Percentiles rank a stretch among this genome's conserved stretches.
phyloP scores from a whole-genome alignment of 1,140 invertebrate species.

The Diabrotica virgifera region DNA sequence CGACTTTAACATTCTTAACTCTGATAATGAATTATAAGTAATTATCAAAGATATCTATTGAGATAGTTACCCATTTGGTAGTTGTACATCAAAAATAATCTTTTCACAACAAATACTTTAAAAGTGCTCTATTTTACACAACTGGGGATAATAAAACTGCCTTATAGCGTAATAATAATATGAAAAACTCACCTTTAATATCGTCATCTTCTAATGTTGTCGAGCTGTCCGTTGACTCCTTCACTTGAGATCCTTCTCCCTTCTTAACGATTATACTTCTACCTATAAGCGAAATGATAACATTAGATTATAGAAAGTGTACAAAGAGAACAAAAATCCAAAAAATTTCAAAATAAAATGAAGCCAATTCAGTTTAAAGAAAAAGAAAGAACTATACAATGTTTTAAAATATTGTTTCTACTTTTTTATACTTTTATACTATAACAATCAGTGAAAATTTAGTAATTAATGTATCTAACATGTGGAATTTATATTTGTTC shows the following conservation, averaged over 20 bases:
- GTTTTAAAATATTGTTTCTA: too few relatives aligned
- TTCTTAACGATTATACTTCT: conserved; percentile 89
- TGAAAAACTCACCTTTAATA: conserved; percentile 70
- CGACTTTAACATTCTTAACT: too few relatives aligned
- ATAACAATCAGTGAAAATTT: too few relatives aligned
- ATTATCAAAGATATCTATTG: too few relatives aligned
- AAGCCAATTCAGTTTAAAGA: conserved; percentile 18
- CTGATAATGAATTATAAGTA: too few relatives aligned
- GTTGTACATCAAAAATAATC: neutral
- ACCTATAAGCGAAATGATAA: conserved; percentile 53
- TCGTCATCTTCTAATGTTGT: conserved; percentile 92
- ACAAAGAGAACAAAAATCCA: neutral
- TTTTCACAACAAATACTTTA: conserved; percentile 18
- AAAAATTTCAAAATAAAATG: conserved; percentile 22
- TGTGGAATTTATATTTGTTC: too few relatives aligned
- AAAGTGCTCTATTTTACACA: neutral
- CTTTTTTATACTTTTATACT: too few relatives aligned
- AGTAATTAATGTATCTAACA: too few relatives aligned
- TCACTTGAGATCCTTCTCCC: conserved; percentile 90
- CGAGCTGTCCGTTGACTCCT: conserved; percentile 90
- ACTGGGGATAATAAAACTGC: neutral
- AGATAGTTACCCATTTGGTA: neutral
- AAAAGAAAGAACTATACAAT: neutral
- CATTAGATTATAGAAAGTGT: neutral
- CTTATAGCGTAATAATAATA: neutral